Evolutionary conservation across 2,888 invertebrate genomes (phyloP).

Genomic region (Hypomecis punctinalis): DNA sequence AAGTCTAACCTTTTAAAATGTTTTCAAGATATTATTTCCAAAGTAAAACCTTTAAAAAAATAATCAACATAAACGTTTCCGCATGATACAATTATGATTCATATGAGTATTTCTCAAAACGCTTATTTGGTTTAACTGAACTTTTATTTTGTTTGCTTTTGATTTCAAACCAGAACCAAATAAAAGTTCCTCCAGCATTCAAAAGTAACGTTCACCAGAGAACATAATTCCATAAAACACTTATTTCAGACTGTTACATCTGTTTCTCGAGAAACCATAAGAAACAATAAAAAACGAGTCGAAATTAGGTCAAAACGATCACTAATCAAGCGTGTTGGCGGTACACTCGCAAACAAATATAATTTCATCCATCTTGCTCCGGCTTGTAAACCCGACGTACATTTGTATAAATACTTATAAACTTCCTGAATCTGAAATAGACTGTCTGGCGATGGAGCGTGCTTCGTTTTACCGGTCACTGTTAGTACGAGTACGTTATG

Average conservation of each 20-base stretch:
- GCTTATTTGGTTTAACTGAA: not conserved
- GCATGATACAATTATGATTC: too few relatives aligned
- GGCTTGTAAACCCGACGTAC: conserved; percentile 25
- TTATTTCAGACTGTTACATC: conserved; percentile 31
- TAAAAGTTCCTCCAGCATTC: not conserved
- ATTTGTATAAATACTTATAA: conserved; percentile 47
- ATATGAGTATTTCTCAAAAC: too few relatives aligned
- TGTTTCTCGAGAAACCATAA: conserved; percentile 32
- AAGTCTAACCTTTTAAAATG: too few relatives aligned
- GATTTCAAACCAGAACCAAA: not conserved
- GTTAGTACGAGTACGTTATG: not conserved
- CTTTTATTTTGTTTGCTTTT: not conserved
- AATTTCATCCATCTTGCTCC: conserved; percentile 25
- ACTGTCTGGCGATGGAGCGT: conserved; percentile 38
- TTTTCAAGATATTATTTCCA: too few relatives aligned
- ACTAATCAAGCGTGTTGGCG: conserved; percentile 26
- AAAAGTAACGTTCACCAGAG: conserved; percentile 12
- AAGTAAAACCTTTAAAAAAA: too few relatives aligned
- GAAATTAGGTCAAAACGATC: conserved; percentile 27
- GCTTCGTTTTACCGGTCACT: conserved; percentile 25
- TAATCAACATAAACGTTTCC: too few relatives aligned
- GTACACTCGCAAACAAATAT: conserved; percentile 29
- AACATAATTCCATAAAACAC: conserved; percentile 30
- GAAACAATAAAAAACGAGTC: conserved; percentile 30
- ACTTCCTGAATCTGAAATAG: conserved; percentile 47